A percentile compares a stretch with the other conserved stretches of the same genome.
phyloP scores from a whole-genome alignment of 2,797 vertebrate species.

The Pangasius sanitwongsei region DNA sequence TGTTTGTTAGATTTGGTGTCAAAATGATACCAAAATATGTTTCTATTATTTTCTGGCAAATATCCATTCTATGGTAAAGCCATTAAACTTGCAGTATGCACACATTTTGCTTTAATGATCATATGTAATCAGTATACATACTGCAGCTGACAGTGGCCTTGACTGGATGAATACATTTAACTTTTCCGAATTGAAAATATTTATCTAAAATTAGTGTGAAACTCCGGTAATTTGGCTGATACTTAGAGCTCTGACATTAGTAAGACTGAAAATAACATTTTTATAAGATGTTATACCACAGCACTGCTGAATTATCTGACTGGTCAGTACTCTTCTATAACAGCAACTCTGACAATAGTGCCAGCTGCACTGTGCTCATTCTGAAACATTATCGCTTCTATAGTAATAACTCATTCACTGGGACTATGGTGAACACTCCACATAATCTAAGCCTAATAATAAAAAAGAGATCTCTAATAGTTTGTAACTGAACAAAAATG shows the following conservation, averaged over 20 bases:
- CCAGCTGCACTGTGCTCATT: background rate
- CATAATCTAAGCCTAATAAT: background rate
- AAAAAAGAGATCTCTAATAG: background rate
- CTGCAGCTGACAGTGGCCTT: background rate
- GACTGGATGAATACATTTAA: background rate
- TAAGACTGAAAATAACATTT: background rate
- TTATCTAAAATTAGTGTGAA: background rate
- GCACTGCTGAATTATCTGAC: background rate
- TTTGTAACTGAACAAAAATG: background rate
- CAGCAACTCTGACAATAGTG: background rate
- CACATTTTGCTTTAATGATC: background rate
- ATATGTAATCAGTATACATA: background rate
- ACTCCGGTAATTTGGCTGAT: background rate
- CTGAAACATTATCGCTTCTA: background rate
- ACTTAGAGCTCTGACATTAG: background rate
- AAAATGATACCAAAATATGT: background rate
- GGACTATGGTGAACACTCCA: background rate
- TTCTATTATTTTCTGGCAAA: background rate
- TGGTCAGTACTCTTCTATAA: background rate
- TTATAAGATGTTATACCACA: background rate
- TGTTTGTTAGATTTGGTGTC: background rate
- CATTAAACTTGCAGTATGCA: background rate
- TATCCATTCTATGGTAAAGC: background rate
- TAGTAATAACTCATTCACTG: background rate
- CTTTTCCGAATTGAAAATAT: background rate